Evolutionary conservation across 1,140 invertebrate genomes (phyloP).

Genomic region (Reticulitermes speratus): DNA sequence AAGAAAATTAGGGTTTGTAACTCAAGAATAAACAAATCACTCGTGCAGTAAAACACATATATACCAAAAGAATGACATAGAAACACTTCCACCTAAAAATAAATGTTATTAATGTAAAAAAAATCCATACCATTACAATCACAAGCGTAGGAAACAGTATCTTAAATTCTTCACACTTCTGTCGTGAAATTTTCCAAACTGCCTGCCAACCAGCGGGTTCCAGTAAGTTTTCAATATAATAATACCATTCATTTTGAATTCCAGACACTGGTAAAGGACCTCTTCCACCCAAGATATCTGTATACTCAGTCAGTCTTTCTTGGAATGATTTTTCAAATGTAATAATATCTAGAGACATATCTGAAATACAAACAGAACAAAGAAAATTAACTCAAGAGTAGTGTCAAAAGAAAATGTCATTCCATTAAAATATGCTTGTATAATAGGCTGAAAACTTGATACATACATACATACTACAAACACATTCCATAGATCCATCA

Average conservation of each 20-base stretch:
- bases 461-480: no score
- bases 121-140: not conserved
- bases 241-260: not conserved
- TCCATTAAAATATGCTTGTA: no score
- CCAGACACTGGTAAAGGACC: not conserved
- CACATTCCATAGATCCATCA: no score
- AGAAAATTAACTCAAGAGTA: not conserved
- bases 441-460: no score
- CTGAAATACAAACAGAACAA: not conserved
- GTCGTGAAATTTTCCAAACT: not conserved
- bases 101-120: not conserved
- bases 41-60: no score
- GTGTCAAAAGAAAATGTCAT: no score
- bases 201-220: not conserved
- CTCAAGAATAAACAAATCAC: no score
- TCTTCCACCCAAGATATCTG: not conserved
- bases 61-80: no score
- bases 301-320: not conserved
- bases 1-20: no score
- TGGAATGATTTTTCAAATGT: not conserved
- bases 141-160: not conserved
- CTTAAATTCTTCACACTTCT: slow-evolving; percentile 8
- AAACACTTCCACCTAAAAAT: not conserved
- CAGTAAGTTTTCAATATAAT: not conserved
- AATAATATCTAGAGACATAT: not conserved